phyloP scores from a whole-genome alignment of 2,113 vertebrate genomes.

The Irena cyanogastra region DNA sequence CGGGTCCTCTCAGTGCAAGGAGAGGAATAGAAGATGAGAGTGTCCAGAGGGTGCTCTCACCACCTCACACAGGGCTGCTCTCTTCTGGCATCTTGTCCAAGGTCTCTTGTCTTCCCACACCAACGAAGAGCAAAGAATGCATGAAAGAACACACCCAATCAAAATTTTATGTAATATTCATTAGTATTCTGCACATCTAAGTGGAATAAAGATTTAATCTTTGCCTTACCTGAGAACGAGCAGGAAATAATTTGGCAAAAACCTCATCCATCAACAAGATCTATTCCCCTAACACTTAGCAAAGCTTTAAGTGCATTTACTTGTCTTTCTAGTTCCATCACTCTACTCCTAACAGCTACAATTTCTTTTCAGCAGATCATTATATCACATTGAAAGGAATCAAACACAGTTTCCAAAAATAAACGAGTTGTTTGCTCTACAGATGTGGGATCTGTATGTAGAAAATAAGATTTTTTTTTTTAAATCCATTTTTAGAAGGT shows the following conservation, averaged over 20 bases:
- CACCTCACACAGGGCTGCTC: neutral
- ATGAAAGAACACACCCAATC: neutral
- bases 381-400: constrained; percentile 20
- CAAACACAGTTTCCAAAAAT: neutral
- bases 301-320: neutral
- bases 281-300: constrained; percentile 7
- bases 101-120: neutral
- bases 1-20: neutral
- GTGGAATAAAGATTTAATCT: constrained; percentile 50
- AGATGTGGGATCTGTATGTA: neutral
- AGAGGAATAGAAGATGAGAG: neutral
- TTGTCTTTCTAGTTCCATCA: constrained; percentile 11
- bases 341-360: constrained; percentile 27
- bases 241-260: constrained; percentile 59
- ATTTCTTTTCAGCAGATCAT: constrained; percentile 39
- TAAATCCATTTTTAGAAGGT: neutral
- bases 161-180: neutral
- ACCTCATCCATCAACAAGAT: constrained; percentile 35
- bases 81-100: neutral
- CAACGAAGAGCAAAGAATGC: neutral
- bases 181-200: constrained; percentile 32
- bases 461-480: neutral
- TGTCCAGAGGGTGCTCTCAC: neutral
- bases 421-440: neutral
- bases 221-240: constrained; percentile 28